Conservation (phyloP, 2,113 vertebrate species). For the Halcyon senegalensis region DNA sequence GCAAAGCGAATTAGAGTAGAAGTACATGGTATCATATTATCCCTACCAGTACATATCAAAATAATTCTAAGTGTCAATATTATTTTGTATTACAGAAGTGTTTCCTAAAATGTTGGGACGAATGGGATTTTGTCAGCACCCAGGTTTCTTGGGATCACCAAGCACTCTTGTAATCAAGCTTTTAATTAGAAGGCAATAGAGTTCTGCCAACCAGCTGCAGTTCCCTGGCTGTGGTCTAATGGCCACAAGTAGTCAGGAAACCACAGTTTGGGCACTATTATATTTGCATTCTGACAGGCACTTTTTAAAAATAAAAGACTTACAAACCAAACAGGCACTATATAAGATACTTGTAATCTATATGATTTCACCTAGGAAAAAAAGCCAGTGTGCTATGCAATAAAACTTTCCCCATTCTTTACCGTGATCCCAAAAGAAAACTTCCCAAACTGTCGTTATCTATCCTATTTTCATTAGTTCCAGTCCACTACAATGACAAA, state of each 20-base stretch:
- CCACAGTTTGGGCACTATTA: background rate
- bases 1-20: conserved; percentile 24
- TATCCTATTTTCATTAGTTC: conserved; percentile 27
- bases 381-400: conserved; percentile 34
- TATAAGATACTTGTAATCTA: background rate
- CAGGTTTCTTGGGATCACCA: background rate
- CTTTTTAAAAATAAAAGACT: background rate
- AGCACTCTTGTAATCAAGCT: background rate
- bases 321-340: background rate
- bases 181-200: background rate
- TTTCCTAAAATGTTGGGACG: background rate
- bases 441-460: conserved; percentile 1
- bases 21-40: background rate
- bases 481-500: background rate
- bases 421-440: background rate
- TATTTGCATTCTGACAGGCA: conserved; percentile 25
- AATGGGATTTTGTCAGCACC: background rate
- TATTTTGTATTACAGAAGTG: conserved; percentile 25
- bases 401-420: background rate
- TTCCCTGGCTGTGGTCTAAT: background rate
- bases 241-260: background rate
- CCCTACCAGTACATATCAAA: conserved; percentile 1
- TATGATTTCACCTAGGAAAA: conserved; percentile 3
- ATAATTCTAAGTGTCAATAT: conserved; percentile 8
- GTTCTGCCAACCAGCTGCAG: background rate